These are phyloP conservation scores for Toxotes chatareus DNA, from an alignment of 2,113 vertebrate genomes.

Conservation along the genomic window DNA sequence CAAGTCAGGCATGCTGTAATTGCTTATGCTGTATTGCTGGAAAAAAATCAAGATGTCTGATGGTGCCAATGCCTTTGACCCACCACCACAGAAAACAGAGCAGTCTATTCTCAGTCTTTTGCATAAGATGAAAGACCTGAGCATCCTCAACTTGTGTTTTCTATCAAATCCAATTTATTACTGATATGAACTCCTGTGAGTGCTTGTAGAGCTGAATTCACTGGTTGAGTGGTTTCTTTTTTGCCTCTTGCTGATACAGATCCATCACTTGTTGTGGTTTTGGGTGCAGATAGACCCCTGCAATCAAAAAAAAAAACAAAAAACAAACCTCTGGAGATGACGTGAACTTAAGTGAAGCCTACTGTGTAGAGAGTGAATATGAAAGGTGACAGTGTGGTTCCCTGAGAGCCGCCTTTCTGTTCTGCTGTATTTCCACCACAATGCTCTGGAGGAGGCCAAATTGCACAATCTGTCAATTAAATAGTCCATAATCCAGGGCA, in stretches of 20 bases:
- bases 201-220: background rate
- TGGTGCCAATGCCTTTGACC: no score
- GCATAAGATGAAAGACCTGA: no score
- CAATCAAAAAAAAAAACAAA: background rate
- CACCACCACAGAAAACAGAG: no score
- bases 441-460: conserved; percentile 40
- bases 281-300: background rate
- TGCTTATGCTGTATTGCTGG: no score
- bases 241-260: background rate
- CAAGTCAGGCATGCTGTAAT: no score
- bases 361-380: conserved; percentile 21
- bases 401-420: conserved; percentile 19
- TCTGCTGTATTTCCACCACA: conserved; percentile 38
- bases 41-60: no score
- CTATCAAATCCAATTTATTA: no score
- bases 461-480: conserved; percentile 61
- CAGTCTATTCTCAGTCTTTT: no score
- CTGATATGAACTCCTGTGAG: no score
- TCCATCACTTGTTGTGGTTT: background rate
- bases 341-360: background rate
- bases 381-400: conserved; percentile 28
- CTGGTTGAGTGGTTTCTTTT: background rate
- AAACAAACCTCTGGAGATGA: no score
- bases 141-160: no score
- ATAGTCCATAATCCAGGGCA: conserved; percentile 46